Conservation (phyloP, 1,140 invertebrate genomes). For the Argopecten irradians region DNA sequence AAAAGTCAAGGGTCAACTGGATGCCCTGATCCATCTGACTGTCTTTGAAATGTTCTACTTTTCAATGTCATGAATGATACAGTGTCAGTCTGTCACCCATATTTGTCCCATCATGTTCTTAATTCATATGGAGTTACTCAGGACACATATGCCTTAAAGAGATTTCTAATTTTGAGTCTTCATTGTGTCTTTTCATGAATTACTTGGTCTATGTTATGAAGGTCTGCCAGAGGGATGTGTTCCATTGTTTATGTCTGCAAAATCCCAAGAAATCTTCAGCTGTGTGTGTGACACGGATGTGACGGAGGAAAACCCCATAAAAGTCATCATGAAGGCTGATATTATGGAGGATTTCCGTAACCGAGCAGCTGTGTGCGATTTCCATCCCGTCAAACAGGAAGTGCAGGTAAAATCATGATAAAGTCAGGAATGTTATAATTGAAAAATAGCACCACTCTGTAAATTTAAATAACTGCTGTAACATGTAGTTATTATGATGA, state of each 20-base stretch:
- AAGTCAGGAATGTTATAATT: no score
- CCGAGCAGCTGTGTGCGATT: conserved; percentile 75
- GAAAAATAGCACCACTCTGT: no score
- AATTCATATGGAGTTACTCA: neutral
- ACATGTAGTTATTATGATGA: neutral
- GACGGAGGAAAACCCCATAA: conserved; percentile 72
- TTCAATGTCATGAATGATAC: neutral
- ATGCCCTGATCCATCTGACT: no score
- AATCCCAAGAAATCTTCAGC: conserved; percentile 74
- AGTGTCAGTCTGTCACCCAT: no score
- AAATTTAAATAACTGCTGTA: neutral
- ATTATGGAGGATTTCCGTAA: conserved; percentile 74
- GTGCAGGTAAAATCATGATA: conserved; percentile 72
- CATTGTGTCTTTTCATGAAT: neutral
- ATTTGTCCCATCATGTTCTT: neutral
- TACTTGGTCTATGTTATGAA: conserved; percentile 42
- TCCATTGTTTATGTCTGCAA: conserved; percentile 74
- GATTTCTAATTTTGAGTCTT: neutral
- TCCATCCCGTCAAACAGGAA: conserved; percentile 72
- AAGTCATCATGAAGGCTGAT: conserved; percentile 72
- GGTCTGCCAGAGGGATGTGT: conserved; percentile 70
- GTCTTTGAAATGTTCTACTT: neutral
- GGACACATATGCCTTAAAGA: no score
- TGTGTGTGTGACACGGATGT: conserved; percentile 73
- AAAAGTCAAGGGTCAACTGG: no score